Base-by-base conservation (phyloP, 2,113 vertebrate species). In the Syngnathus typhle region DNA sequence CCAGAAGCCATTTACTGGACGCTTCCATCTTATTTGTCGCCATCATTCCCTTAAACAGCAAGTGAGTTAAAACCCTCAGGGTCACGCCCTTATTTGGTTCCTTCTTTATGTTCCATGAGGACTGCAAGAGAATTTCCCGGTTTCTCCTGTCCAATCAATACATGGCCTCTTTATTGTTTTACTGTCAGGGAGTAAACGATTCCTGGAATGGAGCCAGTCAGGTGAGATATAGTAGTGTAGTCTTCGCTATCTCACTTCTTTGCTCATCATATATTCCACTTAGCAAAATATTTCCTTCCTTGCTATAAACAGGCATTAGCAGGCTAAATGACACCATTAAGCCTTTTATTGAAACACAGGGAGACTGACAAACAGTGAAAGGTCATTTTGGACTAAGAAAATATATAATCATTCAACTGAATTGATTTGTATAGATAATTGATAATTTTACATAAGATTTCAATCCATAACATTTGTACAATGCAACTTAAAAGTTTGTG, bases 111-210 rank as follows among this genome's bases (percentile, higher is more conserved):
- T 36, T 19, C 18, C 61, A 37, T 59, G 23, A 72, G 65, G 65
- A 52, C 32, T 39, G 60, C n/a, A 16, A 54, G 10, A 65, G 18
- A 37, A 23, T 69, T 67, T 72, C 54, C 68, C 72, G 44, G 49
- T 16, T 65, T 73, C 71, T 74, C 39, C 52, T 55, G 58, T 58
- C 55, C 55, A 64, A 73, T 76, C 76, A 64, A 70, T 78, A 67
- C 18, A 4, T 27, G 7, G 4, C 49, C 9, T 52, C 4, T 73
- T 73, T 65, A 64, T 69, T 72, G 66, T 47, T 74, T 78, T 76
- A 80, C 67, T 83, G 44, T 74, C 58, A 72, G 58, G 82, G 86
- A 77, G 38, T 75, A 60, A 81, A 85, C 76, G 19, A 69, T 73
- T 66, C 55, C 70, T 82, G 76, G 65, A 75, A 19, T 59, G 55